These are phyloP conservation scores for Heliconius cydno DNA, from an alignment of 2,888 invertebrate genomes.

Conservation along the genomic window DNA sequence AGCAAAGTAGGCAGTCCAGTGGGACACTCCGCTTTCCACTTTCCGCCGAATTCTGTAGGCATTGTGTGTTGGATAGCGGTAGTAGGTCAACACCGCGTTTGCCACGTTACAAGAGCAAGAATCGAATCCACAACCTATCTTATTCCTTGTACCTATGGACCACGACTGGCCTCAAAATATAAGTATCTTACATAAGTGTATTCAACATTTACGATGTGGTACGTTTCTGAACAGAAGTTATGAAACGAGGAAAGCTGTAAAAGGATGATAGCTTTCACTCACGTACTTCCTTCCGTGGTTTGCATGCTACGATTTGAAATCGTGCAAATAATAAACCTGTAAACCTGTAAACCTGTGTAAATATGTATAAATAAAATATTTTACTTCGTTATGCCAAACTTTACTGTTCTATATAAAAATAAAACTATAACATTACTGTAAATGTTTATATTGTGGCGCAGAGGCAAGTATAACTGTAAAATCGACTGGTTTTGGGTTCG, in stretches of 20 bases:
- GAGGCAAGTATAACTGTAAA: no score
- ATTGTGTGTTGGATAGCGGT: no score
- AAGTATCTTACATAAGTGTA: background rate
- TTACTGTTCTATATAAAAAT: no score
- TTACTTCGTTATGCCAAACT: no score
- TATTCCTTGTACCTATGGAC: no score
- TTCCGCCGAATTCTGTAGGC: no score
- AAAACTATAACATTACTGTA: no score
- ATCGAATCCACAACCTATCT: background rate
- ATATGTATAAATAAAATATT: background rate
- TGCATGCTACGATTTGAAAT: slow-evolving; percentile 10
- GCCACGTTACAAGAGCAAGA: background rate
- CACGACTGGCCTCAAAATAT: no score
- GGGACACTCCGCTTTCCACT: no score
- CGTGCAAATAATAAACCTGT: background rate
- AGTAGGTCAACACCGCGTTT: background rate
- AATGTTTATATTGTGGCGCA: no score
- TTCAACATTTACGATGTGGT: slow-evolving; percentile 27
- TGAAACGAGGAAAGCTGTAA: slow-evolving; percentile 25
- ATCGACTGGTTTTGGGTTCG: no score
- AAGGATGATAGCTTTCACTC: slow-evolving; percentile 27
- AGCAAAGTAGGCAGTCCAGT: no score
- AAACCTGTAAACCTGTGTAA: background rate
- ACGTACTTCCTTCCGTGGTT: slow-evolving; percentile 27
- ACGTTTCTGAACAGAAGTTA: slow-evolving; percentile 30